Evolutionary conservation across 2,113 vertebrate genomes (phyloP).

Genomic region (Sylvietta virens): DNA sequence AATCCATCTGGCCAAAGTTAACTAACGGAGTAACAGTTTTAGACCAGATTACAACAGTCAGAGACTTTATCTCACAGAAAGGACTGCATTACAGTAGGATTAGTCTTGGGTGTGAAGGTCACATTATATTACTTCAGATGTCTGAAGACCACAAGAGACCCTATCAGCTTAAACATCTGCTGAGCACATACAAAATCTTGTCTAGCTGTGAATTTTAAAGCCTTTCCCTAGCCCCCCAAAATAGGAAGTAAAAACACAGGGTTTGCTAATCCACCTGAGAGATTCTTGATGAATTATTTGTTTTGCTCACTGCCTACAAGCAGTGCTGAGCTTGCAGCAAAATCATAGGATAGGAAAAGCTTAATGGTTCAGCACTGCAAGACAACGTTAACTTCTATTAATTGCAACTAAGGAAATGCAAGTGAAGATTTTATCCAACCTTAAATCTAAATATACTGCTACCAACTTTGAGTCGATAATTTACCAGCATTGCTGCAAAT

Average conservation of each 20-base stretch:
- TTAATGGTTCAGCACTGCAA: neutral
- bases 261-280: neutral
- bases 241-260: neutral
- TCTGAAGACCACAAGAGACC: neutral
- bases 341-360: neutral
- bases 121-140: neutral
- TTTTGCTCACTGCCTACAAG: neutral
- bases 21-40: neutral
- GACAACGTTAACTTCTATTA: neutral
- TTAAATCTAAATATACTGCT: neutral
- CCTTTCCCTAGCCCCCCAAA: neutral
- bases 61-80: neutral
- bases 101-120: neutral
- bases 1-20: neutral
- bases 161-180: neutral
- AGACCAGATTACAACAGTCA: neutral
- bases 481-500: neutral
- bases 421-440: neutral
- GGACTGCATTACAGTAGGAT: neutral
- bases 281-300: neutral
- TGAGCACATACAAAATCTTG: neutral
- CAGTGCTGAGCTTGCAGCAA: neutral
- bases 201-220: neutral
- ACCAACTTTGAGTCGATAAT: rapidly evolving
- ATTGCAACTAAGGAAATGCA: neutral